A percentile compares a stretch with the other conserved stretches of the same genome.
Conservation (phyloP, 2,888 invertebrate genomes). For the Sesia apiformis region DNA sequence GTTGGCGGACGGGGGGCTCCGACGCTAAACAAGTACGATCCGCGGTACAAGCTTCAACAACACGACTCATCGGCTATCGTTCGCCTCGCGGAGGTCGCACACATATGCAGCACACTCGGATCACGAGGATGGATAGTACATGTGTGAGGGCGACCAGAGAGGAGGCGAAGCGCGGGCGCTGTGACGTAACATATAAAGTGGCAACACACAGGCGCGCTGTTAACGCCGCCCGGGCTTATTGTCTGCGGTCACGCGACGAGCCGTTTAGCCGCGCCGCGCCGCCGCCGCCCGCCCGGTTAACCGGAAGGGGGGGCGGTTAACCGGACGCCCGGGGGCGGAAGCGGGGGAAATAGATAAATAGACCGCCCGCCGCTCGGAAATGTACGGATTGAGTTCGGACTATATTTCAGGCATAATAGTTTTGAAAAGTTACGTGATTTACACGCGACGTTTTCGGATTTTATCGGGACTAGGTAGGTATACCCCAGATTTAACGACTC, state of each 20-base stretch:
- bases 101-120: neutral
- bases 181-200: constrained; percentile 71
- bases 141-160: constrained; percentile 9
- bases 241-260: constrained; percentile 75
- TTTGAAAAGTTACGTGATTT: constrained; percentile 72
- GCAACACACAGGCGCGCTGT: constrained; percentile 73
- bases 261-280: constrained; percentile 69
- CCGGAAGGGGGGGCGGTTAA: constrained; percentile 74
- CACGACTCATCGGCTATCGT: constrained; percentile 47
- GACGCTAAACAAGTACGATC: constrained; percentile 47
- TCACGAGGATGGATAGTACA: constrained; percentile 2
- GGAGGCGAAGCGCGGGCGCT: constrained; percentile 14
- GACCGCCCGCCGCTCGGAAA: constrained; percentile 72
- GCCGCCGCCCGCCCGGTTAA: constrained; percentile 54
- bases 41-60: constrained; percentile 45
- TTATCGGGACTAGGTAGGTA: constrained; percentile 37
- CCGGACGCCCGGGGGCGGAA: constrained; percentile 73
- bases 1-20: constrained; percentile 17
- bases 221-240: constrained; percentile 73
- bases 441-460: constrained; percentile 67
- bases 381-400: constrained; percentile 73
- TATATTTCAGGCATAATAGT: constrained; percentile 73
- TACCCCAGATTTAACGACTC: constrained; percentile 35
- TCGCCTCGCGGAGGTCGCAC: constrained; percentile 11
- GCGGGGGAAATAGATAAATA: constrained; percentile 75